Base-by-base conservation (phyloP, 2,797 vertebrate species). In the Streptopelia turtur region DNA sequence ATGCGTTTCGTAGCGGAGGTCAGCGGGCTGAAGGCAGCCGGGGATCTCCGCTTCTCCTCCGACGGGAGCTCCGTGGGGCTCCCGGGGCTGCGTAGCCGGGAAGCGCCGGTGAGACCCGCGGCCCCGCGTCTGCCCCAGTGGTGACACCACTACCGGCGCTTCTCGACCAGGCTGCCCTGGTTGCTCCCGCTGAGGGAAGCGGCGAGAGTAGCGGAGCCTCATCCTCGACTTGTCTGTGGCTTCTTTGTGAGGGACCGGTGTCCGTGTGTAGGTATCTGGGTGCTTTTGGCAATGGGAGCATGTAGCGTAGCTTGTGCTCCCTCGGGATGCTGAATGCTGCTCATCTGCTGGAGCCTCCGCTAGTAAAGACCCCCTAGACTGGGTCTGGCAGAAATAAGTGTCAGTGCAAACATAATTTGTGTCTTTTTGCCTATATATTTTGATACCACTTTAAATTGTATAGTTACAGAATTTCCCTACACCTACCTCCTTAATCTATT, bases 161-260 rank as follows among this genome's bases (percentile, higher is more conserved):
- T 33, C 68, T 82, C 37, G 31, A 20, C 14, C 11, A 11, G 28
- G 13, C 24, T 28, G 13, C 14, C 9, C 53, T 39, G 1, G 16
- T 0, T 20, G 33, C 41, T 66, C 14, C 41, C 60, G 49, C 35
- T 39, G 35, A 30, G 87, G n/a, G 35, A 60, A 77, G 52, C 61
- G 18, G n/a, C 1, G 6, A n/a, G 31, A 53, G 65, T 1, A 27
- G 6, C 3, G 9, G 41, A 66, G 84, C 25, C 31, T 20, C 35
- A 30, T 61, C 17, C 39, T 27, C 4, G 31, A 3, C 27, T 18
- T 20, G 0, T 6, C 31, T 24, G 28, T 1, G 27, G 24, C 31
- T 66, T 16, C 43, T 35, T 41, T 16, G 21, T 1, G n/a, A 33
- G 33, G 6, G 22, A 37, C 31, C 6, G 3, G 25, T 23, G 53